Percentiles rank a stretch among this genome's conserved stretches.
These are phyloP conservation scores for Cetoscarus ocellatus DNA, from an alignment of 2,797 vertebrate species.

Conservation along the genomic window DNA sequence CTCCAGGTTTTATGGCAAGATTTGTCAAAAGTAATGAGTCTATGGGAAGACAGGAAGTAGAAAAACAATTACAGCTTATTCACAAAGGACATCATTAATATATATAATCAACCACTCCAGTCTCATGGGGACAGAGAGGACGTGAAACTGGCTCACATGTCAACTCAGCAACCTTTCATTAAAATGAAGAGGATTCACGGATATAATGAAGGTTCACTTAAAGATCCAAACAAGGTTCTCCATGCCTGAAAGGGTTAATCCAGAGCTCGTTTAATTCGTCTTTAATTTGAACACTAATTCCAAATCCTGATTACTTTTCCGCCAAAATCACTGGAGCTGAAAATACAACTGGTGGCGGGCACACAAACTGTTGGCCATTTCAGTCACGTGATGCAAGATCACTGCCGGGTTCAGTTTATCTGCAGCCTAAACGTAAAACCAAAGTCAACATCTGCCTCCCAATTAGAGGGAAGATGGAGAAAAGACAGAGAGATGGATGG, in stretches of 20 bases:
- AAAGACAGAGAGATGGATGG: slow-evolving; percentile 16
- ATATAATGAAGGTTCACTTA: slow-evolving; percentile 67
- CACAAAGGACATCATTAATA: slow-evolving; percentile 70
- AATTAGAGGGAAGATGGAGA: slow-evolving; percentile 45
- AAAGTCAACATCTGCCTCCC: slow-evolving; percentile 66
- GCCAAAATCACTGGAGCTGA: slow-evolving; percentile 92
- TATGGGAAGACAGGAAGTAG: slow-evolving; percentile 42
- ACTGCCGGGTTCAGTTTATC: slow-evolving; percentile 47
- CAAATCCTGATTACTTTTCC: slow-evolving; percentile 96
- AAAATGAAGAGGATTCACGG: slow-evolving; percentile 58
- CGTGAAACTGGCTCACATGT: slow-evolving; percentile 52
- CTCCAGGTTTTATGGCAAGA: slow-evolving; percentile 83
- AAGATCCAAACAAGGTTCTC: slow-evolving; percentile 65
- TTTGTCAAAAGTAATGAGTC: slow-evolving; percentile 72
- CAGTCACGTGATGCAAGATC: slow-evolving; percentile 52
- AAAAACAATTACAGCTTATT: slow-evolving; percentile 75
- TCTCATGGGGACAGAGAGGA: slow-evolving; percentile 17
- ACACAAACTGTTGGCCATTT: slow-evolving; percentile 54
- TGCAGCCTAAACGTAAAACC: slow-evolving; percentile 55
- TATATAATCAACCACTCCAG: slow-evolving; percentile 72
- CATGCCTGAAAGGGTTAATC: slow-evolving; percentile 92
- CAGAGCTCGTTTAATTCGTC: slow-evolving; percentile 91
- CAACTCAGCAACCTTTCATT: slow-evolving; percentile 62
- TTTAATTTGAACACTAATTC: slow-evolving; percentile 98
- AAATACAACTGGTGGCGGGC: slow-evolving; percentile 91